These are phyloP conservation scores for Polyodon spathula DNA, from an alignment of 2,113 vertebrate species.

Conservation along the genomic window DNA sequence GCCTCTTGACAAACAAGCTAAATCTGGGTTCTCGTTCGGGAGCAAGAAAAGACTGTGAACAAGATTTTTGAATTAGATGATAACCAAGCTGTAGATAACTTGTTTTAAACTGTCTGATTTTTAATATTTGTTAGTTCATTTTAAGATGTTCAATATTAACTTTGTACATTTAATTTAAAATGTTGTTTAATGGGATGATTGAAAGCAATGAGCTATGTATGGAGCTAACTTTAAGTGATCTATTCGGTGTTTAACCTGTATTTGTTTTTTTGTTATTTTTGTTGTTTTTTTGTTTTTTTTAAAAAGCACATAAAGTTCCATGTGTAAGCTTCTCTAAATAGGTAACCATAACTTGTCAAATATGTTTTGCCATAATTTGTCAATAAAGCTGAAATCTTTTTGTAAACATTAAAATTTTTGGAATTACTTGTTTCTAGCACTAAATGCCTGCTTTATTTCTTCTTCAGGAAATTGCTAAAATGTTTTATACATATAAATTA, in stretches of 20 bases:
- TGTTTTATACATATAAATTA: slow-evolving; percentile 73
- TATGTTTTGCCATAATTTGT: slow-evolving; percentile 83
- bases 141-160: slow-evolving; percentile 76
- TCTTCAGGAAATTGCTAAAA: slow-evolving; percentile 79
- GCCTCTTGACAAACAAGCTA: slow-evolving; percentile 56
- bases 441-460: slow-evolving; percentile 81
- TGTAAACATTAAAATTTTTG: slow-evolving; percentile 81
- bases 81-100: slow-evolving; percentile 75
- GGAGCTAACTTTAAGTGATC: slow-evolving; percentile 81
- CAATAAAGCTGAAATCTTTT: slow-evolving; percentile 79
- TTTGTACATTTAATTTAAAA: slow-evolving; percentile 86
- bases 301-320: slow-evolving; percentile 80
- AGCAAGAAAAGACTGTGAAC: slow-evolving; percentile 65
- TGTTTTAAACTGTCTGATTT: slow-evolving; percentile 75
- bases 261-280: slow-evolving; percentile 94
- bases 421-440: slow-evolving; percentile 78
- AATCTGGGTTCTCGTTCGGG: slow-evolving; percentile 59
- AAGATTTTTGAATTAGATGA: slow-evolving; percentile 51
- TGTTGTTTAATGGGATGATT: slow-evolving; percentile 77
- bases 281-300: slow-evolving; percentile 85
- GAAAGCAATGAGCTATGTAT: slow-evolving; percentile 81
- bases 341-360: slow-evolving; percentile 83
- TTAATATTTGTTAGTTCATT: slow-evolving; percentile 76
- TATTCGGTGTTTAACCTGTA: slow-evolving; percentile 98
- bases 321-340: slow-evolving; percentile 98